These are phyloP conservation scores for Polietes domitor DNA, from an alignment of 2,888 invertebrate genomes.

Conservation along the genomic window DNA sequence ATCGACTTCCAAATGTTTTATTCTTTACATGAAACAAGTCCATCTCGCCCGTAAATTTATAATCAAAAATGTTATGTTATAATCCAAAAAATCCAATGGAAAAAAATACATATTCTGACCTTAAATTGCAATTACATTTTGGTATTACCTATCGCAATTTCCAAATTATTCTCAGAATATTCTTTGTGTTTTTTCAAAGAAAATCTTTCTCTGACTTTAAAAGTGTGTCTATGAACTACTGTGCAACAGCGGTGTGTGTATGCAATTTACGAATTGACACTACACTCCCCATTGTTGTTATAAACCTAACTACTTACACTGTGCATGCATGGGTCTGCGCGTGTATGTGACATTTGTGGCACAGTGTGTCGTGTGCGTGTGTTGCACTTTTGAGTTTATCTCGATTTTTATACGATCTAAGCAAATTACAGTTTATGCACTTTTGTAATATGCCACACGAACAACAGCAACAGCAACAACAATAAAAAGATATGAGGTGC, in stretches of 20 bases:
- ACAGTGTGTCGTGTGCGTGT: not conserved
- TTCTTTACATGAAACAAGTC: too few species aligned
- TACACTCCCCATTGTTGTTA: slow-evolving; percentile 50
- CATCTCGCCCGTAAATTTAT: too few species aligned
- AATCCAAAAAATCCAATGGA: too few species aligned
- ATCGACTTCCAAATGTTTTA: too few species aligned
- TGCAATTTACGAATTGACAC: slow-evolving; percentile 59
- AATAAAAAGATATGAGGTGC: slow-evolving; percentile 25
- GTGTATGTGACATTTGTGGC: slow-evolving; percentile 41
- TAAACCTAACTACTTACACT: not conserved
- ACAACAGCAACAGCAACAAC: slow-evolving; percentile 45
- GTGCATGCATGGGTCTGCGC: not conserved
- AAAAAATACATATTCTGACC: too few species aligned
- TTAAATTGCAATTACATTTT: too few species aligned
- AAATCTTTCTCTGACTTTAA: too few species aligned
- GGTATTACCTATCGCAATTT: too few species aligned
- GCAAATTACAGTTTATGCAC: slow-evolving; percentile 64
- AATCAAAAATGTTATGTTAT: too few species aligned
- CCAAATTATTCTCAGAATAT: too few species aligned
- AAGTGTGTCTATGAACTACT: too few species aligned
- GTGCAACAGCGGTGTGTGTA: not conserved
- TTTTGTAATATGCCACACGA: slow-evolving; percentile 44
- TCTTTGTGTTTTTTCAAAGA: too few species aligned
- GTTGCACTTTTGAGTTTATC: slow-evolving; percentile 45
- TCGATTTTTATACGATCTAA: slow-evolving; percentile 42